phyloP scores from a whole-genome alignment of 2,113 vertebrate genomes.

The Leucosticte australis region DNA sequence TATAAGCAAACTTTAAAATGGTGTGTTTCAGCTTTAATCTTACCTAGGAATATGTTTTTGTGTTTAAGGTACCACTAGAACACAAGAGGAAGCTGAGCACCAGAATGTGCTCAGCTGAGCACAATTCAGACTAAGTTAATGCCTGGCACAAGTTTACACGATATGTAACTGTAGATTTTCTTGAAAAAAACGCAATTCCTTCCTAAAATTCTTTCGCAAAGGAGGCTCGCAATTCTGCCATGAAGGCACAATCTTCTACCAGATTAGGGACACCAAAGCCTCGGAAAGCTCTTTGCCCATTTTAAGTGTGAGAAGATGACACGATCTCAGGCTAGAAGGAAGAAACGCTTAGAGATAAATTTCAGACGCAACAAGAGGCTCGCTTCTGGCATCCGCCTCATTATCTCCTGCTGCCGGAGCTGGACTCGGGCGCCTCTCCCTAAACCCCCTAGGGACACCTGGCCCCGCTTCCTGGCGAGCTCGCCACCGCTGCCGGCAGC shows the following conservation, averaged over 20 bases:
- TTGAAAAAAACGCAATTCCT: background rate
- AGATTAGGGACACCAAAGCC: background rate
- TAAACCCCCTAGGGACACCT: fast-evolving
- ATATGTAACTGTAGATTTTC: fast-evolving
- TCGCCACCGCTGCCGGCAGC: background rate
- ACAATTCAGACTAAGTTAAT: background rate
- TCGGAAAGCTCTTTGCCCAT: background rate
- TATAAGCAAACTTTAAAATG: background rate
- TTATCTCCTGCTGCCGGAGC: background rate
- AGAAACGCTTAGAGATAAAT: fast-evolving
- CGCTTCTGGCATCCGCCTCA: background rate
- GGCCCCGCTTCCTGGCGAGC: fast-evolving
- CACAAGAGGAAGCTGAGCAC: background rate
- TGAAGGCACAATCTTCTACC: background rate
- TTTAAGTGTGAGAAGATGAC: background rate
- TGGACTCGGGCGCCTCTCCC: fast-evolving
- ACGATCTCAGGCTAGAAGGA: background rate
- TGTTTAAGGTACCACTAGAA: background rate
- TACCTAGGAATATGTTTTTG: fast-evolving
- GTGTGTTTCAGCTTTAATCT: background rate
- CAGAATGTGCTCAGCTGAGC: background rate
- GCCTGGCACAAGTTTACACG: background rate
- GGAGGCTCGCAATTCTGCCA: background rate
- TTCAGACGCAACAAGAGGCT: fast-evolving
- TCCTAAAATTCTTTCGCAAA: fast-evolving